Evolutionary conservation across 2,888 invertebrate genomes (phyloP).

Genomic region (Agrochola litura): DNA sequence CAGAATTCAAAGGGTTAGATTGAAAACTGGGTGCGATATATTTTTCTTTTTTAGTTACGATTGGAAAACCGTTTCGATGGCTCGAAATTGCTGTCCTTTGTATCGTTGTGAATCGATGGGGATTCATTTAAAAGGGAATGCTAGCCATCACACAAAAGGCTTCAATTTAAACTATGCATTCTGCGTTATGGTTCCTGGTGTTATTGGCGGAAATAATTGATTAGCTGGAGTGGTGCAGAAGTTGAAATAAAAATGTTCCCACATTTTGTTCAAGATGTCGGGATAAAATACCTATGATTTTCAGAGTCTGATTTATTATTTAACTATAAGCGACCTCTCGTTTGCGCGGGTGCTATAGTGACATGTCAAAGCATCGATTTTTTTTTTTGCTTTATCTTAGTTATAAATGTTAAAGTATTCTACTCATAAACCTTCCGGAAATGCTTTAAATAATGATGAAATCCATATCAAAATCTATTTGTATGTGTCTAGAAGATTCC

Average conservation of each 20-base stretch:
- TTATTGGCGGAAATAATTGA: slow-evolving; percentile 2
- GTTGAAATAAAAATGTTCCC: not conserved
- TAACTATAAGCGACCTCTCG: no score
- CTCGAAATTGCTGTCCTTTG: slow-evolving; percentile 68
- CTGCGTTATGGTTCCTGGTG: slow-evolving; percentile 6
- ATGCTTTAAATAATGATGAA: no score
- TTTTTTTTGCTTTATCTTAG: no score
- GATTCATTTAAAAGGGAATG: slow-evolving; percentile 68
- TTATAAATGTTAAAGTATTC: no score
- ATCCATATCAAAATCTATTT: no score
- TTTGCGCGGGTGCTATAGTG: no score
- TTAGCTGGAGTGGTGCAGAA: not conserved
- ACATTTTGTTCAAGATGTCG: not conserved
- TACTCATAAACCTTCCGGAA: no score
- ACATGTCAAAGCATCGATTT: no score
- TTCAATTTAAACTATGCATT: slow-evolving; percentile 56
- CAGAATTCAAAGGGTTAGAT: slow-evolving; percentile 64
- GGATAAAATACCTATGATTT: no score
- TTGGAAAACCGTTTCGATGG: slow-evolving; percentile 68
- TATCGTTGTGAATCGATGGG: slow-evolving; percentile 66
- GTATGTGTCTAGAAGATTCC: no score
- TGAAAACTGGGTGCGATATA: slow-evolving; percentile 64
- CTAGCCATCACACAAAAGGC: slow-evolving; percentile 63
- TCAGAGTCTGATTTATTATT: no score
- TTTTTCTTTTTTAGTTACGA: slow-evolving; percentile 67